Conservation (phyloP, 2,113 vertebrate species). For the Nesogale talazaci region DNA sequence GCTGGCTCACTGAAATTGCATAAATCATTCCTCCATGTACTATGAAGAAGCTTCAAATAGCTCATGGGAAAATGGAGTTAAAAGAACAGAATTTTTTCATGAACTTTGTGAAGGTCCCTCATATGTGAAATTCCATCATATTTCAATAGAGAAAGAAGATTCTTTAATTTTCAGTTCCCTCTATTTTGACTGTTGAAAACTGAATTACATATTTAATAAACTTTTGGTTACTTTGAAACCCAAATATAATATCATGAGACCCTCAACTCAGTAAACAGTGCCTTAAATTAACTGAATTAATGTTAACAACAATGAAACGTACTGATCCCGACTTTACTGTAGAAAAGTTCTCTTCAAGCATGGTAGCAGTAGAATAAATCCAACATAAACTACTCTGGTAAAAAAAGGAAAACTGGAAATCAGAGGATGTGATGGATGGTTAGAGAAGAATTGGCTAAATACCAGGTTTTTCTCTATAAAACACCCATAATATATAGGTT, state of each 20-base stretch:
- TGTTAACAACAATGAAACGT: constrained; percentile 33
- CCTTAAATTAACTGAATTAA: constrained; percentile 4
- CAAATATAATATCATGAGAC: not conserved
- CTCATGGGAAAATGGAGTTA: too few relatives aligned
- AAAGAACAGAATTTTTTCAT: too few relatives aligned
- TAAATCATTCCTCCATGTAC: too few relatives aligned
- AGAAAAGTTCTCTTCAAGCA: constrained; percentile 35
- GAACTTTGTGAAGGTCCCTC: too few relatives aligned
- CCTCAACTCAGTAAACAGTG: constrained; percentile 57
- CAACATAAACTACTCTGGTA: constrained; percentile 14
- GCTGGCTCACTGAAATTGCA: constrained; percentile 66
- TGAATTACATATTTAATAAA: not conserved
- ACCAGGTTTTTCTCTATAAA: constrained; percentile 46
- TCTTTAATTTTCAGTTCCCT: not conserved
- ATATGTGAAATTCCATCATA: not conserved
- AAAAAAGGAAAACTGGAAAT: not conserved
- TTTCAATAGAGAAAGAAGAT: not conserved
- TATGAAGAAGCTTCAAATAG: too few relatives aligned
- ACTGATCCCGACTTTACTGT: not conserved
- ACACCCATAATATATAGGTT: not conserved
- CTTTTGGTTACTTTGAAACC: constrained; percentile 15
- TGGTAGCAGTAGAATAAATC: constrained; percentile 15
- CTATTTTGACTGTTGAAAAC: not conserved
- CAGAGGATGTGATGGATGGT: constrained; percentile 33
- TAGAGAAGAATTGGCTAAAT: constrained; percentile 56